Conservation (phyloP, 2,113 vertebrate genomes). For the Bombycilla garrulus region DNA sequence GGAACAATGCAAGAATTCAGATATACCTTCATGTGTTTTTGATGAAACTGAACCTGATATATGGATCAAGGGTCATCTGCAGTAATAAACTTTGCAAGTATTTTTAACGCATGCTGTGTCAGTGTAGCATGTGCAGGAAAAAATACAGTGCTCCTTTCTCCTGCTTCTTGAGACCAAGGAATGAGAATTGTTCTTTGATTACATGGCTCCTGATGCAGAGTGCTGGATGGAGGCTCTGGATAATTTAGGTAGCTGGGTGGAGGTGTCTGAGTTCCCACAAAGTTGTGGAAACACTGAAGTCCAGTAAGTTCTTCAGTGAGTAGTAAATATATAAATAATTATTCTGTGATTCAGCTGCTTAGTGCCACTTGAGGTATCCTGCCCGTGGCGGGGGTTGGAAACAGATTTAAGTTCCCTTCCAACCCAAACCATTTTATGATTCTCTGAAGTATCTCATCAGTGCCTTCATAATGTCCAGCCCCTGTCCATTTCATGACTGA, state of each 20-base stretch:
- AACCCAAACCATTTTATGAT: not conserved
- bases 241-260: not conserved
- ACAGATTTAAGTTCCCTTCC: not conserved
- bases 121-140: not conserved
- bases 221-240: not conserved
- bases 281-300: not conserved
- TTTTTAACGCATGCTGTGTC: not conserved
- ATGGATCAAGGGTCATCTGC: not conserved
- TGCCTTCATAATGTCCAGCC: not conserved
- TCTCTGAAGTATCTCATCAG: not conserved
- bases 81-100: not conserved
- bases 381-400: not conserved
- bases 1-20: not conserved
- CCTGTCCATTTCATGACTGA: not conserved
- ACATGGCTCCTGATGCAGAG: not conserved
- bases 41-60: not conserved
- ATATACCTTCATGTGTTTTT: accelerated
- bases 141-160: not conserved
- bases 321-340: accelerated
- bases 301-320: not conserved
- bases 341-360: not conserved
- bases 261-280: not conserved
- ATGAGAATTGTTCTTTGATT: not conserved
- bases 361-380: not conserved
- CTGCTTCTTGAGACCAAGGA: not conserved